Base-by-base conservation (phyloP, 2,113 vertebrate genomes). In the Semnopithecus entellus region DNA sequence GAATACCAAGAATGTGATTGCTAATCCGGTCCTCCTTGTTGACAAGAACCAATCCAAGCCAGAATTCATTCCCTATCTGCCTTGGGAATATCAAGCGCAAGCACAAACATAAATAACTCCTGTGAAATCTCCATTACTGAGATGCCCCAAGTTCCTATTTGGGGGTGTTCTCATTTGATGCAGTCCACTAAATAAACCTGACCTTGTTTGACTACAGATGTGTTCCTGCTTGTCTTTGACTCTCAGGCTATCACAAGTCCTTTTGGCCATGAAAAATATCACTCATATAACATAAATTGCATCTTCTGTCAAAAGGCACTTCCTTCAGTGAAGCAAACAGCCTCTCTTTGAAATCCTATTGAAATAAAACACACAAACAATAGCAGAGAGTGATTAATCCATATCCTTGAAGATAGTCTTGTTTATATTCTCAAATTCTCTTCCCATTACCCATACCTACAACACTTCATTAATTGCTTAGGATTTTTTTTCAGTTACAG, bases 381-480 rank as follows among this genome's bases (percentile, higher is more conserved):
- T 43, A 50, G 23, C 66, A 95, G 35, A 90, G 25, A 89, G 7
- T 27, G 7, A 50, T 90, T 93, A 78, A 87, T 90, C 23, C 9
- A 38, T 50, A 87, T 94, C 18, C 84, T 87, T 83, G 35, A 82
- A 94, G 22, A 64, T 40, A 61, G 22, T 43, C 18, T 73, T 88
- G 22, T 27, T 88, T 92, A 78, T 76, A 90, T 50, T 84, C 12
- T 82, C 40, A 55, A 75, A 66, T 88, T 90, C 7, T 70, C n/a
- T 76, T 95, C 38, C 55, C 16, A 27, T 25, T 80, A 9, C n/a
- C 57, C 81, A 86, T 38, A 61, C 73, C 35, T 84, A 45, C 30
- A 68, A 81, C 48, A 76, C 40, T 64, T 88, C 25, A 90, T 83
- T 83, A 93, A 84, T 50, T 84, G 80, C 22, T 86, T 94, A 88